Percentiles rank a stretch among this genome's conserved stretches.
Evolutionary conservation across 2,888 invertebrate species (phyloP).

Genomic region (Drosophila melanosoma): DNA sequence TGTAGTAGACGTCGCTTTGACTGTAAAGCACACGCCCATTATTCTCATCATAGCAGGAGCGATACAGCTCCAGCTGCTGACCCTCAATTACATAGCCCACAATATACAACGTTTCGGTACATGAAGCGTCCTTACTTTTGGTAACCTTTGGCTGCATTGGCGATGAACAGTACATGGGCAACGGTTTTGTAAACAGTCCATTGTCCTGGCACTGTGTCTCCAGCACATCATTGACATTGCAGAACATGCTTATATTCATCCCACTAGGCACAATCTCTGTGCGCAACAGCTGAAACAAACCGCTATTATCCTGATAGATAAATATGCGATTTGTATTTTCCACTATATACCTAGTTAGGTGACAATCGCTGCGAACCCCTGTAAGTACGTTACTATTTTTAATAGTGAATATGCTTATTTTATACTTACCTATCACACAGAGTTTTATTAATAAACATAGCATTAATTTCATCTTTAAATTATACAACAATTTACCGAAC

Average conservation of each 20-base stretch:
- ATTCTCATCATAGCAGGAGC: slow-evolving; percentile 51
- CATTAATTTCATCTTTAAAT: slow-evolving; percentile 1
- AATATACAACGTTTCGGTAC: slow-evolving; percentile 41
- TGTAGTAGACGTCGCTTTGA: slow-evolving; percentile 59
- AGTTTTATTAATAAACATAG: not conserved
- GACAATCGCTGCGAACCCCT: slow-evolving; percentile 34
- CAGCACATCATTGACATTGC: slow-evolving; percentile 36
- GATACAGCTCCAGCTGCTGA: slow-evolving; percentile 51
- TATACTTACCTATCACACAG: not conserved
- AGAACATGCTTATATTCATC: slow-evolving; percentile 46
- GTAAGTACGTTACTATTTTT: not conserved
- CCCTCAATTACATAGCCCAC: slow-evolving; percentile 51
- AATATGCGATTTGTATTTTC: slow-evolving; percentile 60
- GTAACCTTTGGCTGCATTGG: slow-evolving; percentile 41
- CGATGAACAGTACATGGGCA: slow-evolving; percentile 45
- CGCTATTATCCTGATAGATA: slow-evolving; percentile 47
- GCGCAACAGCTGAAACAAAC: slow-evolving; percentile 47
- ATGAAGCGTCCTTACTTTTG: slow-evolving; percentile 19
- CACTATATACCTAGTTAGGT: slow-evolving; percentile 17
- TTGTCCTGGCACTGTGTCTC: slow-evolving; percentile 51
- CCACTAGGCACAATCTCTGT: slow-evolving; percentile 51
- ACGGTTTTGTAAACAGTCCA: slow-evolving; percentile 24
- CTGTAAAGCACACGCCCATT: slow-evolving; percentile 46
- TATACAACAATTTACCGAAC: not conserved
- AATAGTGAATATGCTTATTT: not conserved